Percentiles rank a stretch among this genome's conserved stretches.
Conservation (phyloP, 2,797 vertebrate species). For the Xiphorhynchus erythropygius region DNA sequence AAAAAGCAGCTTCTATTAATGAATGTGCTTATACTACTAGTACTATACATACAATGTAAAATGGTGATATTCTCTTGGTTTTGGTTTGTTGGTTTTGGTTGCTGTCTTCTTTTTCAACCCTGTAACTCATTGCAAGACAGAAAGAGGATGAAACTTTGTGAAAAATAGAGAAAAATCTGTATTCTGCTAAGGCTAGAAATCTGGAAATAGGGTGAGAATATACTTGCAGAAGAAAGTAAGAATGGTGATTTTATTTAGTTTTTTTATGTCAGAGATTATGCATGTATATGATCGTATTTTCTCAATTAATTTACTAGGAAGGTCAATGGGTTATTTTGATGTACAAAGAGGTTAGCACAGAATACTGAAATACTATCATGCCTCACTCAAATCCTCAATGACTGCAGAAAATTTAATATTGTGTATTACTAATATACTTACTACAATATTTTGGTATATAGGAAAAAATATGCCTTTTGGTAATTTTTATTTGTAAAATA, state of each 20-base stretch:
- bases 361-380: neutral
- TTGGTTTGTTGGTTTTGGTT: neutral
- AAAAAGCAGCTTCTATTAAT: neutral
- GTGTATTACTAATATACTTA: neutral
- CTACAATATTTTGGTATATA: neutral
- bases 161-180: neutral
- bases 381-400: neutral
- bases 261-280: neutral
- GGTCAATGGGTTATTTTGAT: neutral
- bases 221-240: neutral
- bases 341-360: neutral
- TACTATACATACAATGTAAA: neutral
- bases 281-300: neutral
- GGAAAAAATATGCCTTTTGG: neutral
- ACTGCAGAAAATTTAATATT: neutral
- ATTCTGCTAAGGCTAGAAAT: neutral
- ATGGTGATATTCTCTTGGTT: neutral
- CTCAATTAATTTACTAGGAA: neutral
- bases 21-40: neutral
- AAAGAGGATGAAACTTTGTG: neutral
- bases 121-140: neutral
- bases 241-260: fast-evolving
- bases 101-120: neutral
- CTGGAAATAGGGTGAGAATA: neutral
- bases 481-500: neutral